phyloP scores from a whole-genome alignment of 2,888 invertebrate genomes.

The Mactromeris polynyma region DNA sequence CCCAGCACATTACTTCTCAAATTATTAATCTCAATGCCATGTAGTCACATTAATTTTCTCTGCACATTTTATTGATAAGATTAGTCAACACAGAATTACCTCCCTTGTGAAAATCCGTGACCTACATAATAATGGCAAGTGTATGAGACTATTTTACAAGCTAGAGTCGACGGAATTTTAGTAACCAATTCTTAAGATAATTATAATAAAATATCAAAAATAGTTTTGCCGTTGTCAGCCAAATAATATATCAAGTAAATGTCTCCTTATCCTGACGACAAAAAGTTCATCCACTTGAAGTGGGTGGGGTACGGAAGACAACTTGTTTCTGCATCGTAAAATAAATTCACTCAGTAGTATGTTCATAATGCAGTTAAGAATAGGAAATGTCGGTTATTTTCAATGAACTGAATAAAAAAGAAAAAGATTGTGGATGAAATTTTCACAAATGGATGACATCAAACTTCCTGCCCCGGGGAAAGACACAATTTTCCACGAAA shows the following conservation, averaged over 20 bases:
- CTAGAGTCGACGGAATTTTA: background rate
- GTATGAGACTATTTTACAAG: background rate
- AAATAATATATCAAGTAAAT: background rate
- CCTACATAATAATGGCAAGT: constrained; percentile 3
- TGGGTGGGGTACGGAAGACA: background rate
- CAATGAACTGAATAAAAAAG: too few relatives aligned
- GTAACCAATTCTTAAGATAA: background rate
- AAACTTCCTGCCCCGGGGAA: background rate
- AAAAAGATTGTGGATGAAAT: too few relatives aligned
- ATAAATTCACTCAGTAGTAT: background rate
- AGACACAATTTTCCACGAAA: background rate
- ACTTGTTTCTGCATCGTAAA: background rate
- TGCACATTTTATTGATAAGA: too few relatives aligned
- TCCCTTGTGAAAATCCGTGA: background rate
- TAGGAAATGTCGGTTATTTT: too few relatives aligned
- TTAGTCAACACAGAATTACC: background rate
- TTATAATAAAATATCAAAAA: background rate
- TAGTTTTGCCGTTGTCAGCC: background rate
- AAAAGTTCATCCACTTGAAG: background rate
- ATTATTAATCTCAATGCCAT: too few relatives aligned
- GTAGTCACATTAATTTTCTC: too few relatives aligned
- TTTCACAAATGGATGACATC: too few relatives aligned
- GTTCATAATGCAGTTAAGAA: background rate
- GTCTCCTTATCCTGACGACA: background rate
- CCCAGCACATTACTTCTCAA: too few relatives aligned